Conservation (phyloP, 2,888 invertebrate genomes). For the Drosophila silvestris region DNA sequence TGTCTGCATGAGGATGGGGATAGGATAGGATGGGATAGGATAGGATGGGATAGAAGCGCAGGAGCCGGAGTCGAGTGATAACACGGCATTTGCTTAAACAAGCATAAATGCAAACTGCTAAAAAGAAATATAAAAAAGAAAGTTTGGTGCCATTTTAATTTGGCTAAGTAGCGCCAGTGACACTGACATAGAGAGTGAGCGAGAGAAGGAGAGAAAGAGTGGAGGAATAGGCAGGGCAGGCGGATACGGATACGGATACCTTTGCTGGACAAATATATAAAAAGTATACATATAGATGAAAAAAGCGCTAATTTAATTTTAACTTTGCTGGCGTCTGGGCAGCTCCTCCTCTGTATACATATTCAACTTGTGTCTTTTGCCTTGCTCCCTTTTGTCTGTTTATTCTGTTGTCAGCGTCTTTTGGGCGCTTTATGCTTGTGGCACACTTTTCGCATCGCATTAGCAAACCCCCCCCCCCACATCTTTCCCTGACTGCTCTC, state of each 20-base stretch:
- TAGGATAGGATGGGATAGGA: neutral
- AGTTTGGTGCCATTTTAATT: conserved; percentile 69
- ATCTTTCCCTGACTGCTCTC: neutral
- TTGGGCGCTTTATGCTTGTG: conserved; percentile 64
- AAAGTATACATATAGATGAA: conserved; percentile 5
- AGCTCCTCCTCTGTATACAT: neutral
- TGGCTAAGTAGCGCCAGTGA: conserved; percentile 77
- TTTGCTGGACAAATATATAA: conserved; percentile 24
- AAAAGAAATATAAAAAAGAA: conserved; percentile 31
- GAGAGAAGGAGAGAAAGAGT: neutral
- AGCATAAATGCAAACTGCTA: conserved; percentile 69
- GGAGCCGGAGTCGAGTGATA: conserved; percentile 56
- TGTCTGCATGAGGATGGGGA: neutral
- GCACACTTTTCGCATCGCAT: conserved; percentile 74
- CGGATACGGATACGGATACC: conserved; percentile 47
- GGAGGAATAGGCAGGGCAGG: conserved; percentile 1
- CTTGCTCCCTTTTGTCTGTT: conserved; percentile 57
- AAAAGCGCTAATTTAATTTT: conserved; percentile 75
- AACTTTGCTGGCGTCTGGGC: conserved; percentile 64
- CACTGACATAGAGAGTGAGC: conserved; percentile 39
- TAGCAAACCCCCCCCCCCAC: conserved; percentile 29
- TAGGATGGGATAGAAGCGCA: neutral
- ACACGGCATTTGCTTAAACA: conserved; percentile 78
- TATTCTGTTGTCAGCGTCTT: conserved; percentile 74
- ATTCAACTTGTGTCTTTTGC: conserved; percentile 19